Evolutionary conservation across 2,888 invertebrate species (phyloP), one percentile per base, ranked within the genome.

Genomic region (Aspidapion aeneum): DNA sequence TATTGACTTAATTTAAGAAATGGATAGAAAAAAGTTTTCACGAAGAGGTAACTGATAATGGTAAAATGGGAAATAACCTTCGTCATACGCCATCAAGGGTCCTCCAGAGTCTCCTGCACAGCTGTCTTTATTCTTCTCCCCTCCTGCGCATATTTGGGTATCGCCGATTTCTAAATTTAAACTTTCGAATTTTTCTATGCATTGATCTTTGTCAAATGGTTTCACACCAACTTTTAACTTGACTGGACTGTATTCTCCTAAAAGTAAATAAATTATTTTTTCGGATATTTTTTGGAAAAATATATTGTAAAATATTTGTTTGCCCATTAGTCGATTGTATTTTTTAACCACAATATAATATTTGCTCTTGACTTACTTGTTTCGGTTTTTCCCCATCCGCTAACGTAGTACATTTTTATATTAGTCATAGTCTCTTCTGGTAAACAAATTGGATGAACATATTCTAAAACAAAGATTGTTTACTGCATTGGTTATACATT

Each of bases 81-180:
- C 35, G 12, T 35, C 35, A 35, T 35, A 35, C 3, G 35, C 63
- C 91, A 92, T 91, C 1, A 93, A 78, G 0, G 93, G 91, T 1
- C 91, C 91, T 0, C 93, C 93, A 1, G 90, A 91, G 72, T 92
- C 92, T 0, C 92, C 92, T n/a, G 81, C 82, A 74, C 93, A 93
- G 0, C 91, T 87, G 72, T 92, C 92, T 72, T 87, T 83, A 1
- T 85, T 84, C 61, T 80, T 83, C 49, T 82, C 81, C 0, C 91
- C 91, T 1, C 93, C 93, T 2, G 91, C 92, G 72, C 92, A 92
- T 0, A 91, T 73, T 71, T 90, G 90, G 16, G 80, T 83, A 0
- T 84, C 79, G 0, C 80, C 81, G 22, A 88, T 74, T 1, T 75
- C 73, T 0, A 87, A 82, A 0, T 82, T 82, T 2, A 84, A 77